Evolutionary conservation across 2,113 vertebrate genomes (phyloP).

Genomic region (Quiscalus mexicanus): DNA sequence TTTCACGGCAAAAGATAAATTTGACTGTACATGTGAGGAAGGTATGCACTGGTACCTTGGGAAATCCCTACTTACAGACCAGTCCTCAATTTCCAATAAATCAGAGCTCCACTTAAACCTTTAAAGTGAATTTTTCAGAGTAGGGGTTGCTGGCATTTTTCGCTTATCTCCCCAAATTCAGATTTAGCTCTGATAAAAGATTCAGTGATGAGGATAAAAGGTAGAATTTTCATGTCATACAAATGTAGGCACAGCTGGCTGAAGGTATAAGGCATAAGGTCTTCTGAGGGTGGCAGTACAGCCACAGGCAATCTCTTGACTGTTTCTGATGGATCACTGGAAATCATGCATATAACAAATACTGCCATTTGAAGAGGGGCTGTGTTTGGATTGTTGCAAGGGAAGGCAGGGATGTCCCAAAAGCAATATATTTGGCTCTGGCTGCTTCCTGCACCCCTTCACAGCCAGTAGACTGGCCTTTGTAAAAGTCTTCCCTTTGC

Average conservation of each 20-base stretch:
- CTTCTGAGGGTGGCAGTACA: neutral
- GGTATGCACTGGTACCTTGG: neutral
- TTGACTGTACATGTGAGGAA: neutral
- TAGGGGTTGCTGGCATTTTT: neutral
- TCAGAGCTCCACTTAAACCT: neutral
- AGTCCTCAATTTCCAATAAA: neutral
- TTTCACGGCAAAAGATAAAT: neutral
- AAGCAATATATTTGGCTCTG: neutral
- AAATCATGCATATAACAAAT: neutral
- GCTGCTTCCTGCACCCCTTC: neutral
- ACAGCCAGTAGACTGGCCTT: rapidly evolving
- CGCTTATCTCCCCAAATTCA: neutral
- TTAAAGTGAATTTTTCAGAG: neutral
- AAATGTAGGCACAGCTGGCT: neutral
- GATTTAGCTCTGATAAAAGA: neutral
- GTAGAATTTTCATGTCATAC: neutral
- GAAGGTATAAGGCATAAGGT: neutral
- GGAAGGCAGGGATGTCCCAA: neutral
- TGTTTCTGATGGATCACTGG: neutral
- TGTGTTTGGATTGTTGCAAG: neutral
- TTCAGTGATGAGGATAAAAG: neutral
- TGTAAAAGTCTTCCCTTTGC: neutral
- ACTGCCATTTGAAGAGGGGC: neutral
- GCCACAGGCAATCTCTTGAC: neutral
- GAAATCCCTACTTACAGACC: neutral